Base-by-base conservation (phyloP, 1,140 invertebrate genomes). In the Battus philenor region DNA sequence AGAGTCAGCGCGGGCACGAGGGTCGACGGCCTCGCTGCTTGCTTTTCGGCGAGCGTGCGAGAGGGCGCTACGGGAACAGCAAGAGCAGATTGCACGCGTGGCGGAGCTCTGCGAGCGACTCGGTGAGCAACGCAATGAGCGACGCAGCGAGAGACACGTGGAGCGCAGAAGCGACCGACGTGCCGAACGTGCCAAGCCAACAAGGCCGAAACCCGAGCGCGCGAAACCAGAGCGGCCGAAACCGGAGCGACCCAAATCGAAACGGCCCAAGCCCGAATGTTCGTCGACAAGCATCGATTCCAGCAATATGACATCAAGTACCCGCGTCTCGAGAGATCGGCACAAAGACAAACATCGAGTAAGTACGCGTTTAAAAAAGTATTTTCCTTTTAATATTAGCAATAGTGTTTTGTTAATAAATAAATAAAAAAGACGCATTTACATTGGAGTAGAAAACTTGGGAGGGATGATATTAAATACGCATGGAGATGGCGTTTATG, bases 91-190 rank as follows among this genome's bases (percentile, higher is more conserved):
- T 6, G 52, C 64, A 1, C 65, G 68, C 2, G 66, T 82, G 5
- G 60, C 71, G 2, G 44, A 59, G 30, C 58, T 81, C 13, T 81
- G 75, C 53, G 68, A 78, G 55, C 57, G 58, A 7, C 59, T 79
- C 10, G 34, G 38, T 1, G 38, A 41, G 4, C 8, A 26, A 4
- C 24, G 26, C 4, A 47, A 36, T 5, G 58, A 56, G 36, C 54
- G 52, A 4, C 32, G 36, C 31, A 33, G 9, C 13, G 45, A 27
- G 15, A 34, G 15, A 9, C 24, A 33, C 4, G 7, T 3, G 11
- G 31, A 33, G 5, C 13, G 24, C 2, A 4, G 24, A 13, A 10
- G 12, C 31, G 47, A 49, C 15, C 39, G 47, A 27, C 29, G 17
- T 17, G 9, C 11, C 15, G 43, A 30, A 20, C 27, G 22, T 1